Evolutionary conservation across 2,113 vertebrate species (phyloP).

Genomic region (Quiscalus mexicanus): DNA sequence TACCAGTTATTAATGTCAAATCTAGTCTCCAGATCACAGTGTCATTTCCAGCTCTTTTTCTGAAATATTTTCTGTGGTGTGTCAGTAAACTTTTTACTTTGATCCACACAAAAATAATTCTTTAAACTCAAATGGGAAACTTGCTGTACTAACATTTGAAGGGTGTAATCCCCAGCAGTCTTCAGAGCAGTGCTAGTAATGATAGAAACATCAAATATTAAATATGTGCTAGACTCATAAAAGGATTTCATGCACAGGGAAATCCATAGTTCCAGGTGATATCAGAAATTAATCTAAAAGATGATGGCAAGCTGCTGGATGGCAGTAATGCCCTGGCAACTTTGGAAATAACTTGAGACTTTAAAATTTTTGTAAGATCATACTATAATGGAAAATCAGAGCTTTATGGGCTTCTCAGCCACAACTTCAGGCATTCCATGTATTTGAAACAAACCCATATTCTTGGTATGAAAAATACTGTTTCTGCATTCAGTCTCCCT

Average conservation of each 20-base stretch:
- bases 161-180: not conserved
- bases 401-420: not conserved
- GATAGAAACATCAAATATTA: slow-evolving; percentile 1
- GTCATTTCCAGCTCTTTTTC: not conserved
- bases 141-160: not conserved
- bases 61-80: not conserved
- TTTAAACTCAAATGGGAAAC: not conserved
- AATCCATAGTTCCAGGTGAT: not conserved
- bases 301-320: not conserved
- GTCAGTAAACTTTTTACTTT: not conserved
- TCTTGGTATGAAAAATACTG: not conserved
- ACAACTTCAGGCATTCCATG: not conserved
- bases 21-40: not conserved
- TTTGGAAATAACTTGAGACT: not conserved
- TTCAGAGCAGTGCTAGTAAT: not conserved
- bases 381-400: not conserved
- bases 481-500: not conserved
- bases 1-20: not conserved
- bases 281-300: slow-evolving; percentile 1
- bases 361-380: not conserved
- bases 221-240: not conserved
- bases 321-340: not conserved
- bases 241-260: not conserved
- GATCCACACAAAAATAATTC: not conserved
- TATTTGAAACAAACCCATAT: not conserved